Conservation (phyloP, 2,113 vertebrate genomes). For the Naja naja region DNA sequence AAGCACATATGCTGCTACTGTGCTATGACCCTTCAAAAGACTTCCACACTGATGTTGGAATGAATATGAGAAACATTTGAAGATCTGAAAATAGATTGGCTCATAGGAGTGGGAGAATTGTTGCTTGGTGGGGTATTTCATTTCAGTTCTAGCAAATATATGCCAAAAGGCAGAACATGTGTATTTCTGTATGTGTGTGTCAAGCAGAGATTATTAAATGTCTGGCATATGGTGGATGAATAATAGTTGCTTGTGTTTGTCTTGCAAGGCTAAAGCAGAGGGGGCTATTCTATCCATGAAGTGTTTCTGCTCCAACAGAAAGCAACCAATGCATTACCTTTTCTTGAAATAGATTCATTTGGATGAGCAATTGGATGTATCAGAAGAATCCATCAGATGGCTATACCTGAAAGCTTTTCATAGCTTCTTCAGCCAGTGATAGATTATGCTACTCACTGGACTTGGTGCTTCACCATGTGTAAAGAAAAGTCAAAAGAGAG, state of each 20-base stretch:
- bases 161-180: not conserved
- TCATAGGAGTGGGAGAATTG: not conserved
- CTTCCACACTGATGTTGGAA: not conserved
- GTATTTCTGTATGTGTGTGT: not conserved
- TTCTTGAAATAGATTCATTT: not conserved
- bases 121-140: not conserved
- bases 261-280: not conserved
- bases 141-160: not conserved
- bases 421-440: not conserved
- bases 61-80: not conserved
- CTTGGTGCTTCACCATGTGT: not conserved
- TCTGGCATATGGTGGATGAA: not conserved
- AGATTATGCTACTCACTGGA: not conserved
- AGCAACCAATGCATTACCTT: fast-evolving
- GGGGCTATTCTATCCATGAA: not conserved
- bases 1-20: too few species aligned
- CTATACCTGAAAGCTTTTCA: not conserved
- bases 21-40: not conserved
- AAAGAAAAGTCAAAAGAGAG: not conserved
- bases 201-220: not conserved
- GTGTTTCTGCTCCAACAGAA: not conserved
- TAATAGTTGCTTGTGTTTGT: not conserved
- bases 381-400: not conserved
- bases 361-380: conserved; percentile 6
- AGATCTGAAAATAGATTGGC: not conserved